Evolutionary conservation across 2,888 invertebrate species (phyloP), one percentile per base, ranked within the genome.

Genomic region (Camponotus fellah): DNA sequence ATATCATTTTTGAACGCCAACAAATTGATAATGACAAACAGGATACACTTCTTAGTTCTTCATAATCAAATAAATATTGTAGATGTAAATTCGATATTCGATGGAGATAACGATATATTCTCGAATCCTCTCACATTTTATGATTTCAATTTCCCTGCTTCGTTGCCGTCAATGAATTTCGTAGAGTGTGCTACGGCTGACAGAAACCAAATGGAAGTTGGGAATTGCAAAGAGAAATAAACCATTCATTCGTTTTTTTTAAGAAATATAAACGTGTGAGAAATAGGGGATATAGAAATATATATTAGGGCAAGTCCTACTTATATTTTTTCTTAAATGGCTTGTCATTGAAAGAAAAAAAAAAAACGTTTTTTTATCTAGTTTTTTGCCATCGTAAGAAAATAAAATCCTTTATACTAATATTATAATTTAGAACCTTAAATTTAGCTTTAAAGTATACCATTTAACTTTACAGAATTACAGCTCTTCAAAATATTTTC

Each of bases 61-160:
- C 46, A 32, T 69, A 60, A 60, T 56, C 32, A 46, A 69, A 10
- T 60, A 60, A 60, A 60, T 60, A 69, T 79, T 14, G 3, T 2
- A 17, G 34, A 46, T 65, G 17, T 46, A 37, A 71, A 60, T 21
- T 46, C 12, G 58, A 49, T 71, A 60, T 12, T 37, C 10, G 21
- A 26, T 2, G 26, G 34, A 60, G 40, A 12, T 34, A 56, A 71
- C 34, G 26, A 21, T 71, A 62, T 60, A 21, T 71, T 14, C 1
- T 8, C 12, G 5, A 34, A 60, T 1, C 14, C 12, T 71, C 60
- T 60, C 12, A 71, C 69, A 21, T 69, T 34, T 79, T 37, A 62
- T 26, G 60, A 80, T 80, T 80, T 80, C 37, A 71, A 80, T 71
- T 80, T 34, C 37, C 46, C 46, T 60, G 60, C 79, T 71, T 80